Evolutionary conservation across 1,140 invertebrate species (phyloP).

Genomic region (Drosophila serrata): DNA sequence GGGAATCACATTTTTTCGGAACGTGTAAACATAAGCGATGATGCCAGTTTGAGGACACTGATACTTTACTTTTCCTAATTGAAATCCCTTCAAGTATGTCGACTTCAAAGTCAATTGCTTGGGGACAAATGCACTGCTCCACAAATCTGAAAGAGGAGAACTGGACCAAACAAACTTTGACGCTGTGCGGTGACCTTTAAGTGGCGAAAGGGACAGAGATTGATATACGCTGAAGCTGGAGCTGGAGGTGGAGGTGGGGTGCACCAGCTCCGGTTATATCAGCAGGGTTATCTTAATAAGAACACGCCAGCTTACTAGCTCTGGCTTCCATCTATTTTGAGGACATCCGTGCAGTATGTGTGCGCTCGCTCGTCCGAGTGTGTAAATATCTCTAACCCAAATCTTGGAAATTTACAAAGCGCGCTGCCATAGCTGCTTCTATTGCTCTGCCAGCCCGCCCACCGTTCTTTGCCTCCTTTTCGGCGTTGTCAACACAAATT

Average conservation of each 20-base stretch:
- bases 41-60: conserved; percentile 9
- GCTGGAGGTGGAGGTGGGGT: conserved; percentile 21
- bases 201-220: conserved; percentile 38
- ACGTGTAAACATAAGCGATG: neutral
- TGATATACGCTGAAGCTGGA: too few relatives aligned
- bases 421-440: conserved; percentile 43
- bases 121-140: conserved; percentile 29
- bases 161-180: conserved; percentile 51
- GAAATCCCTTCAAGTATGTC: conserved; percentile 48
- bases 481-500: conserved; percentile 74
- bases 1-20: too few relatives aligned
- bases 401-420: conserved; percentile 77
- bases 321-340: conserved; percentile 16
- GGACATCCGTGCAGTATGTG: conserved; percentile 5
- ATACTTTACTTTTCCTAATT: conserved; percentile 40
- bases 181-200: conserved; percentile 37
- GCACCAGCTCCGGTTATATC: conserved; percentile 36
- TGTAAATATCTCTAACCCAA: conserved; percentile 73
- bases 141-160: conserved; percentile 7
- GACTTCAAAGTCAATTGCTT: conserved; percentile 54
- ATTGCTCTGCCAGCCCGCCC: neutral
- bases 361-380: conserved; percentile 24
- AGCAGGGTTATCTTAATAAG: conserved; percentile 40
- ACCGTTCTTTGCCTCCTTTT: conserved; percentile 10
- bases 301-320: conserved; percentile 16